Conservation (phyloP, 1,140 invertebrate genomes). For the Hyphantria cunea region DNA sequence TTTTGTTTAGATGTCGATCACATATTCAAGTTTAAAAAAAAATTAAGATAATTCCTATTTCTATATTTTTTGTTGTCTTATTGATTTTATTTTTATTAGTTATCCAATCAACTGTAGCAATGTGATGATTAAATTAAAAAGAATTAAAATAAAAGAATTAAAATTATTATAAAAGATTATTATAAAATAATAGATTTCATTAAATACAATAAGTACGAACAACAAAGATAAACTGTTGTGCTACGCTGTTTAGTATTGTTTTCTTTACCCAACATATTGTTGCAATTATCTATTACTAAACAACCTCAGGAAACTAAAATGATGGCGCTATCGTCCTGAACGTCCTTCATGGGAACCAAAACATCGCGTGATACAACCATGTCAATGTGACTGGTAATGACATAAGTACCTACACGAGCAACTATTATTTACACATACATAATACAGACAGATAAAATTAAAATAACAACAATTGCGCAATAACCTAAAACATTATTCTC, state of each 20-base stretch:
- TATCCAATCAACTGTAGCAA: too few relatives aligned
- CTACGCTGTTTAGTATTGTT: background rate
- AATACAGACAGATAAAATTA: conserved; percentile 11
- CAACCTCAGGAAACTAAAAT: background rate
- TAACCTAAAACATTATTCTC: conserved; percentile 23
- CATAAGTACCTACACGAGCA: conserved; percentile 11
- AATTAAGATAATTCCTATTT: too few relatives aligned
- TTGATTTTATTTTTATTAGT: too few relatives aligned
- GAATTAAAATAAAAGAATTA: too few relatives aligned
- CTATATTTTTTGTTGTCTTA: too few relatives aligned
- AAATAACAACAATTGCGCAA: conserved; percentile 21
- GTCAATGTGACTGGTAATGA: conserved; percentile 28
- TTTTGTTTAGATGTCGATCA: too few relatives aligned
- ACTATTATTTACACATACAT: conserved; percentile 10
- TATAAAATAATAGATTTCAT: too few relatives aligned
- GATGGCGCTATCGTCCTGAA: conserved; percentile 6
- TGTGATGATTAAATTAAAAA: too few relatives aligned
- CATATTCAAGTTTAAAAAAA: too few relatives aligned
- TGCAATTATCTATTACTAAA: conserved; percentile 4
- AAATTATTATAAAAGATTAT: too few relatives aligned
- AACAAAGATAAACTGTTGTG: too few relatives aligned
- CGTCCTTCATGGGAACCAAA: conserved; percentile 18
- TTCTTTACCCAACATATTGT: background rate
- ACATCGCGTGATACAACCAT: conserved; percentile 20
- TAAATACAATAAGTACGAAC: too few relatives aligned